phyloP scores from a whole-genome alignment of 2,113 vertebrate species.

The Apodemus sylvaticus region DNA sequence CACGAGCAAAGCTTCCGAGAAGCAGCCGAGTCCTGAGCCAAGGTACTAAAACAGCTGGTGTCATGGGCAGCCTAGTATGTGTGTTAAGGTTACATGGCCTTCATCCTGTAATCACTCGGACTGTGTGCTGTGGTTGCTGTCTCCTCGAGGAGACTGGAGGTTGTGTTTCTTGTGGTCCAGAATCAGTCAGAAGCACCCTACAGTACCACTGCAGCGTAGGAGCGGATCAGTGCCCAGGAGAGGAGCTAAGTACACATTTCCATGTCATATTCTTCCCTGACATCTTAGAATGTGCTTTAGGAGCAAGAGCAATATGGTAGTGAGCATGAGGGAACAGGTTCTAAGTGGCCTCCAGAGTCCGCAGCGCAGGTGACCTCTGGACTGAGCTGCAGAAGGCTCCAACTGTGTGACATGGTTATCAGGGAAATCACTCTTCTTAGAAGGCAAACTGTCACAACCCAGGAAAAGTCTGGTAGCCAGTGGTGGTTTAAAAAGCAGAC shows the following conservation, averaged over 20 bases:
- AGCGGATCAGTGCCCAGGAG: background rate
- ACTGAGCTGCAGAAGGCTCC: background rate
- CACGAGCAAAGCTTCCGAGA: background rate
- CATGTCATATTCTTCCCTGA: too few relatives aligned
- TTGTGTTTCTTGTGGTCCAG: background rate
- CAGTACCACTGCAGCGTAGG: background rate
- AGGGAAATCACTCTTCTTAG: background rate
- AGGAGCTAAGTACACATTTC: background rate
- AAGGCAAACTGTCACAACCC: background rate
- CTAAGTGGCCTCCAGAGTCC: background rate
- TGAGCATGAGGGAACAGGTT: background rate
- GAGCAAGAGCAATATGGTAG: background rate
- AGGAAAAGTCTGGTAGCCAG: background rate
- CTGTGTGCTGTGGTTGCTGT: background rate
- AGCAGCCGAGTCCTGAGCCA: background rate
- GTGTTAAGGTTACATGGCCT: background rate
- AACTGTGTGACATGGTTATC: background rate
- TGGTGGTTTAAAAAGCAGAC: background rate
- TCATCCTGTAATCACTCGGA: rapidly evolving
- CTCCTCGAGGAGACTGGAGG: background rate
- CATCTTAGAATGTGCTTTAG: background rate
- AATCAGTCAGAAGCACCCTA: background rate
- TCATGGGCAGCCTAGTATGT: background rate
- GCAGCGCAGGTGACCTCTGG: background rate
- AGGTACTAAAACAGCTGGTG: rapidly evolving